Conservation (phyloP, 2,888 invertebrate species). For the Iphiclides podalirius region DNA sequence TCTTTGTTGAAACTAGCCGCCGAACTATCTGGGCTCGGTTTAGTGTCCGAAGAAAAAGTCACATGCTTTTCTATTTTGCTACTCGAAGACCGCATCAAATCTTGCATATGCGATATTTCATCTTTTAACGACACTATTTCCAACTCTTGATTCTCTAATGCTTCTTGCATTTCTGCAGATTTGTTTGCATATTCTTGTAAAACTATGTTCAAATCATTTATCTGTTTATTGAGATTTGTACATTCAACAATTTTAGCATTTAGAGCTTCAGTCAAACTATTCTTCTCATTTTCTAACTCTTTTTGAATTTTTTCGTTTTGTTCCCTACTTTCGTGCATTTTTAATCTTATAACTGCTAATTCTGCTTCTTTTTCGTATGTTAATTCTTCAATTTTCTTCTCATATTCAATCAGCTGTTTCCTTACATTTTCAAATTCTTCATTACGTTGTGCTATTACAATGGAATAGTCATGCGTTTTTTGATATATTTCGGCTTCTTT, state of each 20-base stretch:
- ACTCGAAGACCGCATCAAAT: slow-evolving; percentile 47
- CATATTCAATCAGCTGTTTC: slow-evolving; percentile 57
- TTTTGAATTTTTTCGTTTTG: slow-evolving; percentile 46
- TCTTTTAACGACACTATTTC: slow-evolving; percentile 87
- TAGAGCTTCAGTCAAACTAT: slow-evolving; percentile 50
- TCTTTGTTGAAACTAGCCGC: slow-evolving; percentile 46
- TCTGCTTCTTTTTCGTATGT: slow-evolving; percentile 77
- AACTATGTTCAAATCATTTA: slow-evolving; percentile 74
- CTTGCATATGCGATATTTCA: slow-evolving; percentile 72
- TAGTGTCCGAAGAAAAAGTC: slow-evolving; percentile 69
- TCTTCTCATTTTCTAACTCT: slow-evolving; percentile 51
- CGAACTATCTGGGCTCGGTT: slow-evolving; percentile 42
- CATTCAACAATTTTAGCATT: slow-evolving; percentile 70
- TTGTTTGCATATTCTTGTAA: slow-evolving; percentile 78
- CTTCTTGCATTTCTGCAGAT: slow-evolving; percentile 78
- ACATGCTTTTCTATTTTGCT: slow-evolving; percentile 69
- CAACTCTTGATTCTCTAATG: slow-evolving; percentile 84
- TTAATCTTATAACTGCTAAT: slow-evolving; percentile 72
- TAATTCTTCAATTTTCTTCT: slow-evolving; percentile 69
- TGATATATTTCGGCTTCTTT: slow-evolving; percentile 61
- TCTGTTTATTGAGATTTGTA: slow-evolving; percentile 67
- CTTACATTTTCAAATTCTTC: slow-evolving; percentile 68
- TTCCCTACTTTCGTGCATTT: slow-evolving; percentile 70
- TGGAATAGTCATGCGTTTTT: slow-evolving; percentile 59
- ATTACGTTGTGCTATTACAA: slow-evolving; percentile 54